Base-by-base conservation (phyloP, 2,888 invertebrate genomes). In the Ypsolopha scabrella region DNA sequence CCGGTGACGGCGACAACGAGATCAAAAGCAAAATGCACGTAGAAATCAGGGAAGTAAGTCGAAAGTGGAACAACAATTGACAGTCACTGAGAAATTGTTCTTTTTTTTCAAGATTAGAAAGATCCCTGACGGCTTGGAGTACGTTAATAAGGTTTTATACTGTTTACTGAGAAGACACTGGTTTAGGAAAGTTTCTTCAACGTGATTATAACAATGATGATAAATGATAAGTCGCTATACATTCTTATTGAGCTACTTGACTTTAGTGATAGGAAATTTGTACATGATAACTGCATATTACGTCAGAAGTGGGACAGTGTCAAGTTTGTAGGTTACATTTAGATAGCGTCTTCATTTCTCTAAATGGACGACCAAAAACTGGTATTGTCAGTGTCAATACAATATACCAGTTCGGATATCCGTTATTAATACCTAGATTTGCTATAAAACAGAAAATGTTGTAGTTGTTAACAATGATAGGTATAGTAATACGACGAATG, bases 391-490 rank as follows among this genome's bases (percentile, higher is more conserved):
- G n/a, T 48, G 45, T 49, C 49, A 49, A 49, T 48, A 39, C 52
- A 49, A 49, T 48, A 34, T 35, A 24, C 39, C 39, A 51, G 33
- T 39, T 38, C 51, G 51, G 46, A 49, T 37, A 51, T 51, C 53
- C 44, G 51, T 49, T 51, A 49, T 49, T 34, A 52, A 48, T 48
- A 24, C 24, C 4, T 24, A 24, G 2, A 2, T 24, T 4, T 4
- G 24, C 2, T 24, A 4, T 24, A 24, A 24, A 24, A 4, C 24
- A 24, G 24, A 24, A 24, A 24, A 24, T 24, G 24, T 24, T 24
- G 24, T 24, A 24, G 24, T 4, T 24, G 24, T 24, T 24, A 24
- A n/a, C n/a, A n/a, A 24, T 24, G 4, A 24, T 24, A 24, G 24
- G 24, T 24, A 24, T 24, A 24, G 4, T 24, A 24, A 24, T 24